Evolutionary conservation across 2,797 vertebrate genomes (phyloP).

Genomic region (Oceanodroma leucorhoa): DNA sequence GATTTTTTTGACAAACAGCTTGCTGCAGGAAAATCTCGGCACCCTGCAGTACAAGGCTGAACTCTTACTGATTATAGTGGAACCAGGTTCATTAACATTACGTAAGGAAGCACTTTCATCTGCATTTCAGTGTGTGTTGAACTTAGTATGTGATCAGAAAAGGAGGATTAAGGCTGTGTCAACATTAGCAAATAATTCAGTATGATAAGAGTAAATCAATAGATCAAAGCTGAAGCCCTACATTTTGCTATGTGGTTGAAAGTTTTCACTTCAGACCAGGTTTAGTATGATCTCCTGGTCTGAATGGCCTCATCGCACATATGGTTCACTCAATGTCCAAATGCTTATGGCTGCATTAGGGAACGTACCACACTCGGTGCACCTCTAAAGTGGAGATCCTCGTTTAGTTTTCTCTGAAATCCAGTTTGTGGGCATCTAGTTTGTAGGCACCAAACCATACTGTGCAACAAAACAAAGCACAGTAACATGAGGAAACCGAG

Average conservation of each 20-base stretch:
- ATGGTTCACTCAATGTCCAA: neutral
- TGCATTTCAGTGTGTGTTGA: neutral
- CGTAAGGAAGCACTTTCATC: neutral
- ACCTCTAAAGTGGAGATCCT: neutral
- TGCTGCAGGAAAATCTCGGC: neutral
- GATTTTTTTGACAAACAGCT: neutral
- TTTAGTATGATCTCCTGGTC: neutral
- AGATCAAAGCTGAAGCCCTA: neutral
- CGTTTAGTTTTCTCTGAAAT: neutral
- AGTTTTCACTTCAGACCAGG: neutral
- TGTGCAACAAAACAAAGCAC: neutral
- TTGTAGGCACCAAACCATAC: neutral
- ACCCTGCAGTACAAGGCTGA: neutral
- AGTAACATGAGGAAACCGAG: neutral
- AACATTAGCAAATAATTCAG: constrained; percentile 15
- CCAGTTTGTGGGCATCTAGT: neutral
- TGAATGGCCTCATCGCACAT: neutral
- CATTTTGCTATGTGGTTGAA: neutral
- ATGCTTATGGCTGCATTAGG: neutral
- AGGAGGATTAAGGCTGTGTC: neutral
- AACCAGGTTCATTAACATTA: neutral
- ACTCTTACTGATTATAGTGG: neutral
- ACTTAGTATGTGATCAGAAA: neutral
- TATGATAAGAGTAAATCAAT: neutral
- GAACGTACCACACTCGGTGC: accelerated